These are phyloP conservation scores for Calameuta filiformis DNA, from an alignment of 2,888 invertebrate species.

Conservation along the genomic window DNA sequence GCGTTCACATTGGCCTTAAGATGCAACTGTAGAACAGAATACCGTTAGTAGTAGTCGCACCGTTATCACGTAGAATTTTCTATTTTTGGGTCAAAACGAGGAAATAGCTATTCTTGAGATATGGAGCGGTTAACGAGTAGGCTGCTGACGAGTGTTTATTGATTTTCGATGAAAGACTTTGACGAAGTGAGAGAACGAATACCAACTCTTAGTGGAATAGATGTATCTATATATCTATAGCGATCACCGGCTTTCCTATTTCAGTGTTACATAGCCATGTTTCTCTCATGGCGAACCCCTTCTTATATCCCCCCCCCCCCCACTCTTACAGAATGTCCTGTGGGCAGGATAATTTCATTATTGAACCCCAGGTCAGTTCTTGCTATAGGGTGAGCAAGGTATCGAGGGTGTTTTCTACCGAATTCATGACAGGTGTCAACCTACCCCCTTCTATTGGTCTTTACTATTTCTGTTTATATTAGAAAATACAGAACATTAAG, in stretches of 20 bases:
- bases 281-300: background rate
- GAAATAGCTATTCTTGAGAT: background rate
- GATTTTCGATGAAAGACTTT: slow-evolving; percentile 19
- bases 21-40: background rate
- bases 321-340: background rate
- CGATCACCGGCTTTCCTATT: background rate
- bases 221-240: background rate
- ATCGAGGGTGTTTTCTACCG: background rate
- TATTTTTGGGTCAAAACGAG: background rate
- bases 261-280: background rate
- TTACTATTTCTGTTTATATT: background rate
- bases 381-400: background rate
- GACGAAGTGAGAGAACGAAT: background rate
- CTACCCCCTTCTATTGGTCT: background rate
- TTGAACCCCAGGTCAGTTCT: slow-evolving; percentile 46
- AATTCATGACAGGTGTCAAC: background rate
- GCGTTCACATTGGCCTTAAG: background rate
- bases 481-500: background rate
- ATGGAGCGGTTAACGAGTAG: background rate
- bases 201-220: background rate
- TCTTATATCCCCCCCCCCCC: background rate
- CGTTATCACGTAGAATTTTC: background rate
- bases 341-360: slow-evolving; percentile 43
- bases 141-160: slow-evolving; percentile 11
- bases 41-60: background rate